A percentile compares a stretch with the other conserved stretches of the same genome.
Evolutionary conservation across 1,140 invertebrate genomes (phyloP).

Genomic region (Lucilia cuprina): DNA sequence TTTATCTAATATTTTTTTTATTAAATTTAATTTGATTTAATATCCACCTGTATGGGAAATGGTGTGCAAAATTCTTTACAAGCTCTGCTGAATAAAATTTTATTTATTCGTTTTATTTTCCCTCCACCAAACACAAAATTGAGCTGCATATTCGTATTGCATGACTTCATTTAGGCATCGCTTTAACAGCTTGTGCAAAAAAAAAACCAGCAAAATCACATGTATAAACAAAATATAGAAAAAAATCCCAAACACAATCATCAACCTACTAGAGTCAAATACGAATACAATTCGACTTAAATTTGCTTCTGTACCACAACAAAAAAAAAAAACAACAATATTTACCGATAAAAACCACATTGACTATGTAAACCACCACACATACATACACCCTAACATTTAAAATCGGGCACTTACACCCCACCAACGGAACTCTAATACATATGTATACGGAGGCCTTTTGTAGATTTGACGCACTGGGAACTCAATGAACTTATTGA

Average conservation of each 20-base stretch:
- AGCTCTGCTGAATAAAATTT: no score
- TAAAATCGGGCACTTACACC: background rate
- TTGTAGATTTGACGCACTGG: background rate
- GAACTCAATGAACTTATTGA: slow-evolving; percentile 16
- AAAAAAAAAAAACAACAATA: background rate
- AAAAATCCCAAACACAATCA: background rate
- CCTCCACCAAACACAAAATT: background rate
- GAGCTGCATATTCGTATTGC: background rate
- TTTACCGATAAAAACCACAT: slow-evolving; percentile 8
- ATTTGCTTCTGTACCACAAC: background rate
- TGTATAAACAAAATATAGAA: background rate
- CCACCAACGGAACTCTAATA: background rate
- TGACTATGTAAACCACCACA: background rate
- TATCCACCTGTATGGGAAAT: no score
- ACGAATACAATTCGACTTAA: background rate
- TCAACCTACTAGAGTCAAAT: background rate
- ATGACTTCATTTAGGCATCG: slow-evolving; percentile 32
- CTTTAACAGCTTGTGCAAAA: slow-evolving; percentile 1
- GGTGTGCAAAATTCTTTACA: no score
- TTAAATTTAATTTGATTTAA: no score
- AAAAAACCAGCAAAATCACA: background rate
- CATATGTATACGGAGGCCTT: no score
- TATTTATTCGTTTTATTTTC: no score
- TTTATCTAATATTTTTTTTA: no score
- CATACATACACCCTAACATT: background rate